Evolutionary conservation across 2,113 vertebrate species (phyloP).

Genomic region (Cricetomys ansorgei): DNA sequence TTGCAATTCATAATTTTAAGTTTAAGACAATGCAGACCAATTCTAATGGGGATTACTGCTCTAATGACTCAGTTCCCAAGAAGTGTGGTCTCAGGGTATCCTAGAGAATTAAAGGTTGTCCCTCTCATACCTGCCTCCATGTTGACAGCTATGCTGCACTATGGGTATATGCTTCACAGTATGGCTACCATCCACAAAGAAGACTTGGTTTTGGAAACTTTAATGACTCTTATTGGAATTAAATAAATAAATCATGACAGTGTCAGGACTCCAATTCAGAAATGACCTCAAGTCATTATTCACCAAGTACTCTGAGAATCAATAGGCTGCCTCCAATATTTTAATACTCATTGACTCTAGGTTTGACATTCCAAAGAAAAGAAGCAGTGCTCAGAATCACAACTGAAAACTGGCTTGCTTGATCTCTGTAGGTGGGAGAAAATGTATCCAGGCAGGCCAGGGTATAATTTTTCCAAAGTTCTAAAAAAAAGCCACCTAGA

Average conservation of each 20-base stretch:
- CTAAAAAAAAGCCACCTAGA: neutral
- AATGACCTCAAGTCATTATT: neutral
- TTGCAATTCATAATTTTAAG: neutral
- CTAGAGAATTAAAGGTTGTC: fast-evolving
- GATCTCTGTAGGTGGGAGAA: neutral
- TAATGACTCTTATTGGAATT: neutral
- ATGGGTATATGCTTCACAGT: neutral
- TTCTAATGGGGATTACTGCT: fast-evolving
- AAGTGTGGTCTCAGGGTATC: neutral
- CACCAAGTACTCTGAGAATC: neutral
- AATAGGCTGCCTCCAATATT: neutral
- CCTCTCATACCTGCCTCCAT: neutral
- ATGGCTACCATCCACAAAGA: neutral
- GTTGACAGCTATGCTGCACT: fast-evolving
- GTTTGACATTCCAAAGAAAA: neutral
- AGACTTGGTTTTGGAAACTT: neutral
- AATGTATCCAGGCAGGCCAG: neutral
- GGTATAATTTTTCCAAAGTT: neutral
- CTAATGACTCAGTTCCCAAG: neutral
- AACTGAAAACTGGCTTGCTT: neutral
- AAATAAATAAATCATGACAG: neutral
- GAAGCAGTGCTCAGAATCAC: neutral
- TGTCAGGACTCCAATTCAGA: constrained; percentile 3
- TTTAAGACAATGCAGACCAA: neutral
- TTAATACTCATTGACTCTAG: neutral